Base-by-base conservation (phyloP, 2,888 invertebrate species). In the Siphlonurus alternatus region DNA sequence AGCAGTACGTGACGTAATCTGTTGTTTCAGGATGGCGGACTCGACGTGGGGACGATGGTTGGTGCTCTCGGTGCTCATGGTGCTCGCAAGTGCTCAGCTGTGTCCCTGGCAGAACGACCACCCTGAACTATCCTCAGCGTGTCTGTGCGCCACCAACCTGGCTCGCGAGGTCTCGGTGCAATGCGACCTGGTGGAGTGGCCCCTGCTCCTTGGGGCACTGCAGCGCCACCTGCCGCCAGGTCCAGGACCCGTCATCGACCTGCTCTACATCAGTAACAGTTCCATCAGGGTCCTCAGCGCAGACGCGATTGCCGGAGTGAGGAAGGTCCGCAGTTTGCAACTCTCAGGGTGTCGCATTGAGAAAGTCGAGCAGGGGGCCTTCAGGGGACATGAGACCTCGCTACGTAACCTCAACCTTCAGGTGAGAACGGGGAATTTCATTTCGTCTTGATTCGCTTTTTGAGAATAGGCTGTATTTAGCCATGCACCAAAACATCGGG, bases 331-430 rank as follows among this genome's bases (percentile, higher is more conserved):
- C 10, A 64, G 64, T 25, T 51, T 64, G 10, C 64, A 64, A 51
- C 25, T 64, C 23, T 64, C 64, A 5, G 64, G 64, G 53, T 64
- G 64, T 23, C 38, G 59, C 20, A 64, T 64, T 23, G 53, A 60
- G 19, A 61, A 54, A 38, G 61, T 64, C 18, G 64, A 59, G n/a
- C 53, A 60, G 25, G 64, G 61, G 7, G 64, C 64, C 1, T 64
- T 64, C 25, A 78, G 79, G n/a, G 93, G 93, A 1, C 78, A 94
- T 66, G 92, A 93, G 71, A 82, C 78, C 65, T 86, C 86, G 10
- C 77, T 94, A 56, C 92, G 93, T 76, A 94, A 94, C 76, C 78
- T 94, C 61, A 93, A 94, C 74, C 77, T 94, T 51, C 93, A 93
- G 78, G 92, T 56, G n/a, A 38, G n/a, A n/a, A n/a, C n/a, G n/a